These are phyloP conservation scores for Cyprinodon tularosa DNA, from an alignment of 2,113 vertebrate genomes.

Conservation along the genomic window DNA sequence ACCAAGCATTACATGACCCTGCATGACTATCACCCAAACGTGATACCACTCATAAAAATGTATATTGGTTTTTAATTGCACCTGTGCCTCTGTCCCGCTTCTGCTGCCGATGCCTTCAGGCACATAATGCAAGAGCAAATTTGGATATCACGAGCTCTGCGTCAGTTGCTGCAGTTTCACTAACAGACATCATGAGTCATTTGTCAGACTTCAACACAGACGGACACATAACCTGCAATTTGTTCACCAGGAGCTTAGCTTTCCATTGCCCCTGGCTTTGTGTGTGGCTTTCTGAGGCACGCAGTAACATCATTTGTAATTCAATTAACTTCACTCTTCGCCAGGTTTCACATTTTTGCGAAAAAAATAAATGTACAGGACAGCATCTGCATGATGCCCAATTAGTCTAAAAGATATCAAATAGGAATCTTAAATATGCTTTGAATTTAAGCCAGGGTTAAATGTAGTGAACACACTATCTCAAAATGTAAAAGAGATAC, in stretches of 20 bases:
- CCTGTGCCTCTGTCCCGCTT: slow-evolving; percentile 63
- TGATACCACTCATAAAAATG: slow-evolving; percentile 69
- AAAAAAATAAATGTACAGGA: slow-evolving; percentile 20
- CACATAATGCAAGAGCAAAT: slow-evolving; percentile 10
- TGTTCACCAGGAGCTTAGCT: slow-evolving; percentile 62
- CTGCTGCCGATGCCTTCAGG: slow-evolving; percentile 13
- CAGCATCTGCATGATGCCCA: background rate
- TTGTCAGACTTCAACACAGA: slow-evolving; percentile 60
- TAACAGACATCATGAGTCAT: slow-evolving; percentile 41
- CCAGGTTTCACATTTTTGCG: slow-evolving; percentile 28
- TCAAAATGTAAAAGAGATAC: slow-evolving; percentile 40
- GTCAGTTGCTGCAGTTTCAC: slow-evolving; percentile 30
- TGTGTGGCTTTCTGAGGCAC: slow-evolving; percentile 67
- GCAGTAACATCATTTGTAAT: slow-evolving; percentile 68
- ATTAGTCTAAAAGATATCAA: slow-evolving; percentile 24
- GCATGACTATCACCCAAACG: slow-evolving; percentile 63
- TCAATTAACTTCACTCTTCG: slow-evolving; percentile 59
- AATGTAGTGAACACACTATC: slow-evolving; percentile 55
- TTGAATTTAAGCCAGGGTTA: slow-evolving; percentile 24
- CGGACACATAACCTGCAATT: slow-evolving; percentile 77
- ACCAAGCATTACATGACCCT: slow-evolving; percentile 64
- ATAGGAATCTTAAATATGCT: slow-evolving; percentile 20
- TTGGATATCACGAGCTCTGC: slow-evolving; percentile 35
- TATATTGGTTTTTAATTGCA: slow-evolving; percentile 58
- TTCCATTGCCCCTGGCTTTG: slow-evolving; percentile 68